These are phyloP conservation scores for Bombus polaris DNA, from an alignment of 1,140 invertebrate genomes.

Conservation along the genomic window DNA sequence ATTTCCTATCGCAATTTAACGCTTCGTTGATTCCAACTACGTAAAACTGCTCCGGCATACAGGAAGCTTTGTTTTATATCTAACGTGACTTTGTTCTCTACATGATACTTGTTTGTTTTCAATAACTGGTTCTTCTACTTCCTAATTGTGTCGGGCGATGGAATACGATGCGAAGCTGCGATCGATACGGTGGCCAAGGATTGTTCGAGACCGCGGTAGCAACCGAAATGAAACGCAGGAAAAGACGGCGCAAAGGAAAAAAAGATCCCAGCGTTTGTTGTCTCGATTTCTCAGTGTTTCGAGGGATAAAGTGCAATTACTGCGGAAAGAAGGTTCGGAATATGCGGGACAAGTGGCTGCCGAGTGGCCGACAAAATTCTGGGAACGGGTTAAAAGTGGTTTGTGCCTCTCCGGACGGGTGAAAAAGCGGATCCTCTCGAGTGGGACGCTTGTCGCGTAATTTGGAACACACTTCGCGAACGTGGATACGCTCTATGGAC, in stretches of 20 bases:
- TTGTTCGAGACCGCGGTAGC: neutral
- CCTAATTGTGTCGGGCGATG: neutral
- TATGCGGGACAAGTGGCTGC: conserved; percentile 33
- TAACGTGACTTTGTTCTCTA: neutral
- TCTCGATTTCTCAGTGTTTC: conserved; percentile 4
- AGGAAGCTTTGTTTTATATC: neutral
- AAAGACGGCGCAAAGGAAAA: neutral
- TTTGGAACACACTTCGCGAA: conserved; percentile 23
- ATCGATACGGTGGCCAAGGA: neutral
- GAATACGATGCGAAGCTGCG: neutral
- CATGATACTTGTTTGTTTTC: neutral
- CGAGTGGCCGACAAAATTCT: conserved; percentile 33
- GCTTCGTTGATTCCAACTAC: neutral
- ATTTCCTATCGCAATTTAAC: neutral
- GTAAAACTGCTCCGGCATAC: neutral
- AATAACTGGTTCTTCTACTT: neutral
- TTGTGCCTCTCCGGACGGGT: conserved; percentile 1
- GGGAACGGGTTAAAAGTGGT: conserved; percentile 43
- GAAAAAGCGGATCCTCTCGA: conserved; percentile 36
- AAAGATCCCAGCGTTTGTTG: neutral
- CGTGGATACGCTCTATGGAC: conserved; percentile 10
- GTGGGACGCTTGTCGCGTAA: conserved; percentile 37
- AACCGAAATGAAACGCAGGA: neutral
- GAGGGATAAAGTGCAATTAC: conserved; percentile 12
- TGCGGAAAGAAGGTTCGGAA: conserved; percentile 16